These are phyloP conservation scores for Mesorhabditis belari DNA, from an alignment of 2,888 invertebrate species.

Conservation along the genomic window DNA sequence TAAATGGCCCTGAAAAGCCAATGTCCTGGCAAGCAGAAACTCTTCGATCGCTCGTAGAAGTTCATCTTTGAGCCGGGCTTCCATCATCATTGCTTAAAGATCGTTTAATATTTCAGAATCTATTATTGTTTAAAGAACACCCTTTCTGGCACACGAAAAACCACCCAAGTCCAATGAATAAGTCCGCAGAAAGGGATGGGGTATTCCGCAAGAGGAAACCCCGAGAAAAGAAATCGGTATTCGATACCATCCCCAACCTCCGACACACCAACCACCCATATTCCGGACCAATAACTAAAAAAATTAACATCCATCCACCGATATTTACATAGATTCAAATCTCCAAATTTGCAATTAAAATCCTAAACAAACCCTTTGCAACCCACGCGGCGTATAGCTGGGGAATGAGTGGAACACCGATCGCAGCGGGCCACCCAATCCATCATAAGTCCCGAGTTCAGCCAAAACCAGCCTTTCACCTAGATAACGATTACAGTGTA, in stretches of 20 bases:
- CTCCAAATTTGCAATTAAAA: background rate
- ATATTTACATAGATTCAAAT: too few relatives aligned
- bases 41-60: constrained; percentile 30
- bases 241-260: too few relatives aligned
- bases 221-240: too few relatives aligned
- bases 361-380: background rate
- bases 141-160: too few relatives aligned
- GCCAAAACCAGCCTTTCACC: background rate
- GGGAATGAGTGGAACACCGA: constrained; percentile 39
- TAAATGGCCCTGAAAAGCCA: constrained; percentile 8
- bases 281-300: too few relatives aligned
- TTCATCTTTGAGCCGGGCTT: constrained; percentile 29
- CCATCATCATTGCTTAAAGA: constrained; percentile 33
- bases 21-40: constrained; percentile 35
- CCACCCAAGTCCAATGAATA: too few relatives aligned
- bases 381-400: constrained; percentile 30
- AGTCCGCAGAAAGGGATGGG: too few relatives aligned
- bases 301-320: too few relatives aligned
- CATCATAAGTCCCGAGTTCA: constrained; percentile 20
- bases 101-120: background rate
- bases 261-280: too few relatives aligned
- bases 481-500: background rate
- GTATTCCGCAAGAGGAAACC: too few relatives aligned
- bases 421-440: constrained; percentile 29
- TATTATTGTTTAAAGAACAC: too few relatives aligned